These are phyloP conservation scores for Cheumatopsyche charites DNA, from an alignment of 1,140 invertebrate species.

Conservation along the genomic window DNA sequence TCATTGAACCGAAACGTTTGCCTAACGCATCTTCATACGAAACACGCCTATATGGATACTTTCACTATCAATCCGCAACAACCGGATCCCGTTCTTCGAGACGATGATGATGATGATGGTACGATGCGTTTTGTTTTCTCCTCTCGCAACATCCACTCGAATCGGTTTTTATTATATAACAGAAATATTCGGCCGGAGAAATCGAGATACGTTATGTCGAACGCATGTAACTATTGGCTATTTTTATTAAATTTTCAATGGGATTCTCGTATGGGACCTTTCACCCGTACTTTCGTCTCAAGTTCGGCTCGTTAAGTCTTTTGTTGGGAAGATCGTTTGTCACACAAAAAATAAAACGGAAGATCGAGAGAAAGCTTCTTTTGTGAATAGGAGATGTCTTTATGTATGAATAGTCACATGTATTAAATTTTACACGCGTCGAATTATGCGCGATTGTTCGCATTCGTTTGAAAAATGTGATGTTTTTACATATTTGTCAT, in stretches of 20 bases:
- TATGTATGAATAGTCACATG: no score
- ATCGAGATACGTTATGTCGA: not conserved
- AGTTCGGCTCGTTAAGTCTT: no score
- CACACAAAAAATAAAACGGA: no score
- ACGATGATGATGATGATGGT: conserved; percentile 19
- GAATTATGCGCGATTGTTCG: no score
- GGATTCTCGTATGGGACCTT: not conserved
- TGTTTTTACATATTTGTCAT: no score
- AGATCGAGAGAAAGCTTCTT: no score
- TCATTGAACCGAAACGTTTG: conserved; percentile 21
- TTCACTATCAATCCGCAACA: conserved; percentile 31
- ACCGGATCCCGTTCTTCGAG: conserved; percentile 3
- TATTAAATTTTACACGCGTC: no score
- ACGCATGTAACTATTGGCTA: not conserved
- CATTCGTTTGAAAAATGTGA: not conserved
- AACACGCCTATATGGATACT: conserved; percentile 9
- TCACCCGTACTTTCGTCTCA: conserved; percentile 2
- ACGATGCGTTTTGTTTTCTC: conserved; percentile 15
- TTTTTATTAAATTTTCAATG: no score
- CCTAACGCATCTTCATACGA: conserved; percentile 21
- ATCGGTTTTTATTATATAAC: not conserved
- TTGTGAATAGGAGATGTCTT: no score
- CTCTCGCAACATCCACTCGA: conserved; percentile 5
- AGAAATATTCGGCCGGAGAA: conserved; percentile 16
- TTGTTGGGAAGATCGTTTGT: no score